Evolutionary conservation across 2,888 invertebrate species (phyloP), one percentile per base, ranked within the genome.

Genomic region (Apamea crenata): DNA sequence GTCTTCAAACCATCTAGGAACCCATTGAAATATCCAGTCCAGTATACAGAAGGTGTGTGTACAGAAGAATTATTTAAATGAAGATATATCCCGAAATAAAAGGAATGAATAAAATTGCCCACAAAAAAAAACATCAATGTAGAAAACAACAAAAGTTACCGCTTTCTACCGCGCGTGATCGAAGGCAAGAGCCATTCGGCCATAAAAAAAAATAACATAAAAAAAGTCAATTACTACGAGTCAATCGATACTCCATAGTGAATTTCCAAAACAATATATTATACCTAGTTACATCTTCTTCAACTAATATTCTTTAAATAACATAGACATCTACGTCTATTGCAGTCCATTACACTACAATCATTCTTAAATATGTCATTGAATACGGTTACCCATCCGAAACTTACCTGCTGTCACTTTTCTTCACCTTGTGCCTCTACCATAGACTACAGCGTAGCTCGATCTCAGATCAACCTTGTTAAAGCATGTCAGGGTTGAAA

Each of bases 401-500:
- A 78, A 61, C 29, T 63, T 32, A 40, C 29, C 56, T 47, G 36
- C 36, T 2, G 36, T 25, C 7, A 29, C 56, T 78, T 59, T 79
- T 79, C 59, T 69, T 53, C 29, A 66, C 69, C 65, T 83, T 79
- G 59, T 65, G n/a, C 36, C 3, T 36, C 21, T 21, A 18, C 68
- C 63, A 82, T 69, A 68, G 56, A 18, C 63, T 50, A 83, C 59
- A 68, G 56, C 68, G n/a, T 47, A 47, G 36, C 10, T 65, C 56
- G 12, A 59, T 47, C 36, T 16, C 14, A 67, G 36, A 75, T 68
- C 53, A 69, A 76, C 74, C 85, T 74, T 75, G 84, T 29, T 32
- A 12, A 50, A 78, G n/a, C 69, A 76, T 82, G 84, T 82, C 84
- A 84, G 70, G 82, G 85, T 70, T 82, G n/a, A 67, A 74, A 73